A percentile compares a stretch with the other conserved stretches of the same genome.
These are phyloP conservation scores for Aythya fuligula DNA, from an alignment of 2,797 vertebrate genomes.

Conservation along the genomic window DNA sequence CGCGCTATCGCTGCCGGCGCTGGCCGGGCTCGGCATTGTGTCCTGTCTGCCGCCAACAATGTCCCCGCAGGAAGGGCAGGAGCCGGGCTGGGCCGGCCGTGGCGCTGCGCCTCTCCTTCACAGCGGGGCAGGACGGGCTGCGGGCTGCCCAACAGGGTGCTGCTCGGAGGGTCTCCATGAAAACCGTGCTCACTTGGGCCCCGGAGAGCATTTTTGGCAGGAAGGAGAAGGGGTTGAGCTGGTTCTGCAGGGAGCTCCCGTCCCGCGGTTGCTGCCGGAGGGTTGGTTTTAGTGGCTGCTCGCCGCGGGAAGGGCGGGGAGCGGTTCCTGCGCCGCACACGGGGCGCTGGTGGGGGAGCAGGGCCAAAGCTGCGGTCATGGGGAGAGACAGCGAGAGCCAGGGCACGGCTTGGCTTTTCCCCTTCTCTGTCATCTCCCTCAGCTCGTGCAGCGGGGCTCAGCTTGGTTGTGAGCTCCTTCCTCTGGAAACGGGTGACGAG, in stretches of 20 bases:
- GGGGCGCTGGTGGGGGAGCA: not conserved
- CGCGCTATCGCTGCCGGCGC: not conserved
- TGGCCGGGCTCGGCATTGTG: not conserved
- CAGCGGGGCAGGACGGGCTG: not conserved
- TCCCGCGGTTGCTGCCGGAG: not conserved
- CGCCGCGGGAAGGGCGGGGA: not conserved
- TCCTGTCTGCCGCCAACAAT: not conserved
- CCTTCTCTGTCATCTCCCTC: not conserved
- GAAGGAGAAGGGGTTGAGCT: not conserved
- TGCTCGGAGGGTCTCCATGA: not conserved
- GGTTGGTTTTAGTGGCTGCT: not conserved
- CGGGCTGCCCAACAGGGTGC: not conserved
- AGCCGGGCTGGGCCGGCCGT: not conserved
- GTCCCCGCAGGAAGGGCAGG: not conserved
- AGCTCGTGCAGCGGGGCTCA: not conserved
- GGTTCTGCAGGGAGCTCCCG: not conserved
- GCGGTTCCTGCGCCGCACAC: not conserved
- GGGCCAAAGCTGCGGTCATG: not conserved
- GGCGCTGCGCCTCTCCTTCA: not conserved
- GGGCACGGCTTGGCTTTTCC: not conserved
- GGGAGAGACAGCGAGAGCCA: not conserved
- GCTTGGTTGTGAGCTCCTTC: not conserved
- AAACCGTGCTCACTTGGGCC: not conserved
- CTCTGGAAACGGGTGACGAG: too few species aligned
- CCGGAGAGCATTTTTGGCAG: not conserved